Evolutionary conservation across 2,113 vertebrate species (phyloP).

Genomic region (Protobothrops flavoviridis): DNA sequence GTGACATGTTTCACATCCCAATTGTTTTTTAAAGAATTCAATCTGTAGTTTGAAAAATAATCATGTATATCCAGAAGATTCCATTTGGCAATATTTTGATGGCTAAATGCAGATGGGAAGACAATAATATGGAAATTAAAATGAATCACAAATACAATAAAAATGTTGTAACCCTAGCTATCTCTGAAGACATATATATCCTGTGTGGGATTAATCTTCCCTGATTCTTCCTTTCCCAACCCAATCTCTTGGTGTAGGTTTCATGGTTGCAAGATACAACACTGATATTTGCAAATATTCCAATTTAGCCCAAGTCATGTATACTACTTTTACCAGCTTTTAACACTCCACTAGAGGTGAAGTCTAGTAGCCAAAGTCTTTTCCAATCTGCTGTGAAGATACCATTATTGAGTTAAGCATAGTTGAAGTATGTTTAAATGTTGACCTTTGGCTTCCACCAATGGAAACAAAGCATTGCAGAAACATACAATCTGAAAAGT

Average conservation of each 20-base stretch:
- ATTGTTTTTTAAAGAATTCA: neutral
- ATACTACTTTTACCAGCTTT: constrained; percentile 2
- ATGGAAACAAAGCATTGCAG: constrained; percentile 66
- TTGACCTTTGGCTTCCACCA: constrained; percentile 27
- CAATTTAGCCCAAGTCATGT: neutral
- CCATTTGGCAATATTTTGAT: neutral
- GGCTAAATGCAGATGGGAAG: neutral
- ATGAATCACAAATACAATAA: neutral
- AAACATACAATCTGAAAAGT: constrained; percentile 51
- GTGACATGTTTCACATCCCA: neutral
- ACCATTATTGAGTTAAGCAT: neutral
- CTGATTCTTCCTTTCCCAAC: rapidly evolving
- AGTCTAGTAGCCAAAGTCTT: neutral
- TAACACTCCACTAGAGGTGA: neutral
- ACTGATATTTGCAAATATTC: neutral
- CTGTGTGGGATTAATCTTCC: neutral
- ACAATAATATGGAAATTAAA: neutral
- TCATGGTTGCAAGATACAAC: neutral
- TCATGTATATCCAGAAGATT: neutral
- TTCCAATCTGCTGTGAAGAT: constrained; percentile 17
- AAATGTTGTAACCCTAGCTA: rapidly evolving
- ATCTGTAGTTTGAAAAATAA: constrained; percentile 4
- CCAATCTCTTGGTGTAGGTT: neutral
- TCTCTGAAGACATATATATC: neutral
- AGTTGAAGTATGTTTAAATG: neutral